Conservation (phyloP, 2,888 invertebrate genomes). For the Nezara viridula region DNA sequence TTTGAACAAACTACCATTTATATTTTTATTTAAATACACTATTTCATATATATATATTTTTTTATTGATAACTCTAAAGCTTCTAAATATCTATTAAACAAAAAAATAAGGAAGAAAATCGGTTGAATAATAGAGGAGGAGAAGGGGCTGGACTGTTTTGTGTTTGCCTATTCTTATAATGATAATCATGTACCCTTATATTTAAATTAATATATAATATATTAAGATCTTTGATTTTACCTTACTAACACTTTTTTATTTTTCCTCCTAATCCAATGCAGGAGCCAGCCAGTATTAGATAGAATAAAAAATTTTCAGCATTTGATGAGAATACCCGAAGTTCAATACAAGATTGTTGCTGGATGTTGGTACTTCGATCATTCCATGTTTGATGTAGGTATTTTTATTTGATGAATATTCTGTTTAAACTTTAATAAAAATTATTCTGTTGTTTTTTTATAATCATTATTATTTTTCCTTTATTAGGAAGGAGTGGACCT, state of each 20-base stretch:
- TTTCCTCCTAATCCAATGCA: slow-evolving; percentile 13
- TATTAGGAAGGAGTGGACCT: slow-evolving; percentile 62
- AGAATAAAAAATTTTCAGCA: slow-evolving; percentile 84
- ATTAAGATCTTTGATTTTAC: neutral
- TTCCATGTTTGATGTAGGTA: slow-evolving; percentile 81
- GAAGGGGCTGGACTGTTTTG: too few relatives aligned
- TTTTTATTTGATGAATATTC: slow-evolving; percentile 49
- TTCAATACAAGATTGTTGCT: slow-evolving; percentile 83
- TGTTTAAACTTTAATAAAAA: neutral
- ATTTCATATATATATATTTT: too few relatives aligned
- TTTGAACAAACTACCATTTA: too few relatives aligned
- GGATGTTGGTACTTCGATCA: slow-evolving; percentile 93
- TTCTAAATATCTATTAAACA: too few relatives aligned
- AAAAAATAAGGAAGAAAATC: too few relatives aligned
- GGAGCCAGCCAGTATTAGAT: slow-evolving; percentile 68
- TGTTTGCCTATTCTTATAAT: too few relatives aligned
- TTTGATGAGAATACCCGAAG: slow-evolving; percentile 82
- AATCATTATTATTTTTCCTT: slow-evolving; percentile 33
- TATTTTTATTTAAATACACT: too few relatives aligned
- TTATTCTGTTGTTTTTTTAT: neutral
- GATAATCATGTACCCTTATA: too few relatives aligned
- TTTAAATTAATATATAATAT: neutral
- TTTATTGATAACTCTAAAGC: too few relatives aligned
- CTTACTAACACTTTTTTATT: neutral
- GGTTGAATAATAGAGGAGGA: too few relatives aligned